Evolutionary conservation across 2,888 invertebrate genomes (phyloP).

Genomic region (Hypselothyrea guttata): DNA sequence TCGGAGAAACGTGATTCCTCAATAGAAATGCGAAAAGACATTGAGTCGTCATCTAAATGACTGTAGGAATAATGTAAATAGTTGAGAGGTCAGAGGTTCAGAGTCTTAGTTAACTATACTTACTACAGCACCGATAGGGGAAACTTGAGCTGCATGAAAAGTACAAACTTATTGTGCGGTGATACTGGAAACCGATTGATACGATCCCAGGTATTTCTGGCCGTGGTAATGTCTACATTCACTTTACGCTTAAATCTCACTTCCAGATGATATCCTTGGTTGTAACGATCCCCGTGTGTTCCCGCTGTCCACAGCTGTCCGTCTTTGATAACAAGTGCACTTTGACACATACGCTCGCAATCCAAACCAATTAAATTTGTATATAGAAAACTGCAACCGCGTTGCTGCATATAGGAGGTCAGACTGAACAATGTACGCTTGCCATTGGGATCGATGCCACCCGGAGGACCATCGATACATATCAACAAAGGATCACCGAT

Average conservation of each 20-base stretch:
- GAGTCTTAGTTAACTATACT: conserved; percentile 5
- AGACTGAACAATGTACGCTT: conserved; percentile 76
- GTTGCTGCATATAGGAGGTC: conserved; percentile 65
- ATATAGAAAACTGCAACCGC: conserved; percentile 51
- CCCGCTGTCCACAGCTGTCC: conserved; percentile 50
- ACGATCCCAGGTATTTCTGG: conserved; percentile 48
- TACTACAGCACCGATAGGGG: conserved; percentile 48
- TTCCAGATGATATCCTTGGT: conserved; percentile 49
- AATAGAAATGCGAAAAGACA: conserved; percentile 46
- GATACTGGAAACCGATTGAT: conserved; percentile 49
- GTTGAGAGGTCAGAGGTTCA: not conserved
- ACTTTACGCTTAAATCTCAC: conserved; percentile 57
- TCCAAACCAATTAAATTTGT: conserved; percentile 84
- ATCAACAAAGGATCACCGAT: conserved; percentile 50
- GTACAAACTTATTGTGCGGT: conserved; percentile 47
- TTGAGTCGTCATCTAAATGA: conserved; percentile 19
- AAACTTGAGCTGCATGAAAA: conserved; percentile 61
- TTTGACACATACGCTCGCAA: conserved; percentile 47
- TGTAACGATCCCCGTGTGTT: conserved; percentile 16
- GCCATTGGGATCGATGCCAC: conserved; percentile 54
- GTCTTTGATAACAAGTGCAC: conserved; percentile 31
- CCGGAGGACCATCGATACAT: conserved; percentile 54
- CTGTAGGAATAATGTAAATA: conserved; percentile 13
- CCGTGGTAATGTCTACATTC: conserved; percentile 38
- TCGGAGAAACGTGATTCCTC: conserved; percentile 35